Base-by-base conservation (phyloP, 1,140 invertebrate species). In the Cyclargus thomasi region DNA sequence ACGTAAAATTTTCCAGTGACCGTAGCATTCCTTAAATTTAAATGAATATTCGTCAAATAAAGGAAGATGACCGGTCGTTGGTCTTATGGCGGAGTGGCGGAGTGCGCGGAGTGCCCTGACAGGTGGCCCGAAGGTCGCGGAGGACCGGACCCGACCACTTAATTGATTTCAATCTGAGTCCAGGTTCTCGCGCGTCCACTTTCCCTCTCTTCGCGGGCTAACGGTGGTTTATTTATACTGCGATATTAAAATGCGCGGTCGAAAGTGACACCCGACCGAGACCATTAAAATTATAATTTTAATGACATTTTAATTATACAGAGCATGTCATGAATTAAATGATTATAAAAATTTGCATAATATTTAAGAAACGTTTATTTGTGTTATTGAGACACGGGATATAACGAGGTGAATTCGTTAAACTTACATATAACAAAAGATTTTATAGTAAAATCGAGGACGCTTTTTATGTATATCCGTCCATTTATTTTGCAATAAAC, bases 141-240 rank as follows among this genome's bases (percentile, higher is more conserved):
- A 66, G 53, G 64, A 67, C 75, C 80, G 80, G 81, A 82, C 80
- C 80, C 77, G 77, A 76, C 75, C 79, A 75, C 77, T 80, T 86
- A 88, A 88, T 87, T 89, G 83, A 87, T 89, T 88, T 76, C 86
- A 88, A 88, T 88, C 86, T 80, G 78, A 81, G 80, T 74, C 76
- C 73, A 29, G 29, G 29, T 29, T 76, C 74, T 78, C 70, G 71
- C 67, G 65, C 63, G 67, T 72, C 67, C 70, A 74, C 72, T 76
- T 76, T 76, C 70, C 67, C 67, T 77, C 68, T 75, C 69, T 59
- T 59, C 63, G 39, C 67, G 47, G 64, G 55, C 35, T 70, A 70
- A 70, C 68, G 68, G 68, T 65, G 65, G 22, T 70, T 73, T 59
- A 20, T 59, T 59, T 59, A 59, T 59, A 59, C 4, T 16, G 39